Percentiles rank a stretch among this genome's conserved stretches.
Conservation (phyloP, 1,140 invertebrate species). For the Drosophila nigromelanica region DNA sequence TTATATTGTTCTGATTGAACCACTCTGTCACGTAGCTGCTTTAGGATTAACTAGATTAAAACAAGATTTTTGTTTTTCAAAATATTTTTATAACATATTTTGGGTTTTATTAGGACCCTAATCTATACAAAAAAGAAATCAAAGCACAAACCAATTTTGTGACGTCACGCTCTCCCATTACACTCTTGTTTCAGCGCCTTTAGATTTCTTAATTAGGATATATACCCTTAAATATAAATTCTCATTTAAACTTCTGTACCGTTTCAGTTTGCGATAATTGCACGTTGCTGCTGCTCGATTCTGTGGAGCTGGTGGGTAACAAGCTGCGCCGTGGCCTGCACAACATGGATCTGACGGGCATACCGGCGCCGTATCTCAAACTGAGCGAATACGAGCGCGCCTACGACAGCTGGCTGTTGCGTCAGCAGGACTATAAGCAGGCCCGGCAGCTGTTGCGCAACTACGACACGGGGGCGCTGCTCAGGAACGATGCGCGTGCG, state of each 20-base stretch:
- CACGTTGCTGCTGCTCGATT: conserved; percentile 91
- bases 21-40: too few relatives aligned
- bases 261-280: conserved; percentile 95
- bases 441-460: conserved; percentile 57
- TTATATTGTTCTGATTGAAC: too few relatives aligned
- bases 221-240: background rate
- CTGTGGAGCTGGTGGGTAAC: conserved; percentile 87
- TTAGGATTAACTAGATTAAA: too few relatives aligned
- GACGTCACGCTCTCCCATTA: too few relatives aligned
- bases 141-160: too few relatives aligned
- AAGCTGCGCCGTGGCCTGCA: conserved; percentile 85
- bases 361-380: conserved; percentile 90
- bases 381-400: conserved; percentile 83
- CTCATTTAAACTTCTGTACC: conserved; percentile 16
- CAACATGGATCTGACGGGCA: conserved; percentile 86
- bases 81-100: too few relatives aligned
- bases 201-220: too few relatives aligned
- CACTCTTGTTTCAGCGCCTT: too few relatives aligned
- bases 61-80: too few relatives aligned
- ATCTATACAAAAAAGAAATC: too few relatives aligned
- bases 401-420: conserved; percentile 71
- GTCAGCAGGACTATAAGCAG: conserved; percentile 83
- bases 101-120: too few relatives aligned
- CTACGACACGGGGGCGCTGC: conserved; percentile 64
- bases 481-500: conserved; percentile 72